These are phyloP conservation scores for Synodontis membranacea DNA, from an alignment of 2,113 vertebrate species.

Conservation along the genomic window DNA sequence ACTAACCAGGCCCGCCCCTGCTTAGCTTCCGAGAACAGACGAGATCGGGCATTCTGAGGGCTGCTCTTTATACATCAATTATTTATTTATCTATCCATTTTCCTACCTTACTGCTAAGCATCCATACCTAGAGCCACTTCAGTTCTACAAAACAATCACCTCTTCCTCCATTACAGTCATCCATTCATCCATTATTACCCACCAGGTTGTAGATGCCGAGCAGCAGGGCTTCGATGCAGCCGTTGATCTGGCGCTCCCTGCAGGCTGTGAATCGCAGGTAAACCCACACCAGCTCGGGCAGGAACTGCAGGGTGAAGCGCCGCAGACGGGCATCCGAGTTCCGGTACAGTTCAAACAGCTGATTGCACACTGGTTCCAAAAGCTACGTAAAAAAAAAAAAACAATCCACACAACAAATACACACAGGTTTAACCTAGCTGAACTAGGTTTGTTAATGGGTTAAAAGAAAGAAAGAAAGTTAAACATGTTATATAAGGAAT, in stretches of 20 bases:
- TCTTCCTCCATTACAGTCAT: background rate
- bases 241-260: conserved; percentile 90
- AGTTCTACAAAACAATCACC: background rate
- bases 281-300: conserved; percentile 95
- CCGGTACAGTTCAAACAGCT: conserved; percentile 95
- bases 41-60: no score
- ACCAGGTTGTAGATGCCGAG: conserved; percentile 98
- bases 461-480: background rate
- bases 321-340: conserved; percentile 90
- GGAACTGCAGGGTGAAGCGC: conserved; percentile 93
- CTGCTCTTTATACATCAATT: no score
- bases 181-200: conserved; percentile 56
- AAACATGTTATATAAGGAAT: background rate
- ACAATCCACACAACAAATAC: background rate
- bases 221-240: conserved; percentile 95
- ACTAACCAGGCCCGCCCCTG: no score
- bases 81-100: background rate
- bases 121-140: background rate
- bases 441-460: background rate
- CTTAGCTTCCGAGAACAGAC: no score
- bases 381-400: conserved; percentile 70
- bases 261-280: conserved; percentile 90
- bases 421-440: background rate
- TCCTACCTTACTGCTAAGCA: background rate
- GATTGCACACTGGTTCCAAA: conserved; percentile 96